Evolutionary conservation across 2,113 vertebrate species (phyloP).

Genomic region (Salvelinus sp.): DNA sequence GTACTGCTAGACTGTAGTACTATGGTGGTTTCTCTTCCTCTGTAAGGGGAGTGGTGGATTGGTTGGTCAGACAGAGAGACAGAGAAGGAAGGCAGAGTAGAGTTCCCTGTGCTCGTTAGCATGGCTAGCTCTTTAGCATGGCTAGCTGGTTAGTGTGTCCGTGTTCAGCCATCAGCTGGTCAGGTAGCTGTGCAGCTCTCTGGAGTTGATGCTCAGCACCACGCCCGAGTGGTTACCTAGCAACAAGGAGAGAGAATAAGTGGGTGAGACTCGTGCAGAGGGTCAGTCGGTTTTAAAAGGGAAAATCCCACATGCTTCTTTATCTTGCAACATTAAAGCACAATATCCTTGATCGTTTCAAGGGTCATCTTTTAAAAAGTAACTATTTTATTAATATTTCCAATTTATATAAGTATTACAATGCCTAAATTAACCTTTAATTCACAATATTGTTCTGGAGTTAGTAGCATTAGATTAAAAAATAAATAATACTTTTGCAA

Average conservation of each 20-base stretch:
- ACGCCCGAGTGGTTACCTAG: constrained; percentile 94
- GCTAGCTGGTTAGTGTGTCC: constrained; percentile 58
- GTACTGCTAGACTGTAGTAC: constrained; percentile 9
- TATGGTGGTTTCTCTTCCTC: constrained; percentile 40
- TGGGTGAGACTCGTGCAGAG: too few species aligned
- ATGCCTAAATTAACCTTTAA: not conserved
- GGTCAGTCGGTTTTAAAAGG: too few species aligned
- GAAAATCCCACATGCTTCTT: too few species aligned
- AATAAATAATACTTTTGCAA: too few species aligned
- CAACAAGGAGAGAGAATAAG: constrained; percentile 11
- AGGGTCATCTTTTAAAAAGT: too few species aligned
- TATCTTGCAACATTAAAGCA: too few species aligned
- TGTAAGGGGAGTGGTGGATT: not conserved
- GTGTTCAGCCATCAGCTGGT: constrained; percentile 86
- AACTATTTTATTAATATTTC: too few species aligned
- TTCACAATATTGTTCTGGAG: not conserved
- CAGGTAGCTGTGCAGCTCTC: constrained; percentile 94
- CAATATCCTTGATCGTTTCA: not conserved
- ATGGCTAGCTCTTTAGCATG: constrained; percentile 38
- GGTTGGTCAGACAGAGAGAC: constrained; percentile 15
- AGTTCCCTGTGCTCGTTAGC: constrained; percentile 68
- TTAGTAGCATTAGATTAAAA: not conserved
- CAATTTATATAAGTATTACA: too few species aligned
- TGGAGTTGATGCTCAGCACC: constrained; percentile 94
- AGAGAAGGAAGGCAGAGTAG: constrained; percentile 47